A percentile compares a stretch with the other conserved stretches of the same genome.
Conservation (phyloP, 2,888 invertebrate genomes). For the Lycocerus yunnanus region DNA sequence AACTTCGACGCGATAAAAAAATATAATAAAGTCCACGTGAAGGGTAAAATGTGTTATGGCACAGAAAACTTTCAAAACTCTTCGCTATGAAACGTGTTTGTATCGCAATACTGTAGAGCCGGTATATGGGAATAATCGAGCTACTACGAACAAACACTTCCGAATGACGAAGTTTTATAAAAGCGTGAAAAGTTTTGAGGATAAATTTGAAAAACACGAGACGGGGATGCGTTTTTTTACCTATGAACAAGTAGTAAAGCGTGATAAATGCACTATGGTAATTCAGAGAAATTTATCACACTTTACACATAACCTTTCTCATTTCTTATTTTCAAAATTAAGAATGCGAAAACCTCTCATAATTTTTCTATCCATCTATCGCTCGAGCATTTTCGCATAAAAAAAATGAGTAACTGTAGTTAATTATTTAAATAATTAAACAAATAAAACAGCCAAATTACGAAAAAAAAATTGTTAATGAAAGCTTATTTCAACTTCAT, state of each 20-base stretch:
- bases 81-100: slow-evolving; percentile 31
- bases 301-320: neutral
- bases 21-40: slow-evolving; percentile 31
- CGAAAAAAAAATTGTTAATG: neutral
- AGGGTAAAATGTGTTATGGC: slow-evolving; percentile 32
- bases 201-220: slow-evolving; percentile 28
- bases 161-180: slow-evolving; percentile 26
- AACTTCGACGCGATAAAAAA: slow-evolving; percentile 26
- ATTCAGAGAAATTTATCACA: neutral
- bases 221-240: neutral
- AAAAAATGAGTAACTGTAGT: neutral
- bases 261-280: neutral
- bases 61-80: slow-evolving; percentile 31
- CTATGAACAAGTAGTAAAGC: slow-evolving; percentile 2
- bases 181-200: slow-evolving; percentile 30
- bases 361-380: neutral
- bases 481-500: neutral
- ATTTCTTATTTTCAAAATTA: neutral
- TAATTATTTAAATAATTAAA: neutral
- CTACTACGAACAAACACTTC: slow-evolving; percentile 27
- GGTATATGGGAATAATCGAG: slow-evolving; percentile 26
- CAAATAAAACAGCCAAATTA: too few species aligned
- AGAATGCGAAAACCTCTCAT: neutral
- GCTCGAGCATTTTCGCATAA: neutral
- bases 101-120: slow-evolving; percentile 30